These are phyloP conservation scores for Lucilia sericata DNA, from an alignment of 1,140 invertebrate genomes.

Conservation along the genomic window DNA sequence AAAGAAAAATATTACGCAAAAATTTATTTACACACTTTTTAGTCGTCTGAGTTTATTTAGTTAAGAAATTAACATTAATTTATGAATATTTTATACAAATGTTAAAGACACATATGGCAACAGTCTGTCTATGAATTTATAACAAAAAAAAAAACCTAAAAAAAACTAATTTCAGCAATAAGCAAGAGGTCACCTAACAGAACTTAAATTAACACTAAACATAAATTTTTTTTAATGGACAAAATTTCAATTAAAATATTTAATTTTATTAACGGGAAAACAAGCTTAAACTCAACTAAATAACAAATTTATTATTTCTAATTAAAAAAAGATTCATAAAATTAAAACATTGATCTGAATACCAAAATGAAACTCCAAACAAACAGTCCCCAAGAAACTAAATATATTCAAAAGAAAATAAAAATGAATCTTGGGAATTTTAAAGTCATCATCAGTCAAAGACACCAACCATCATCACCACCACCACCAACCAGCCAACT, in stretches of 20 bases:
- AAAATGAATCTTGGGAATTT: neutral
- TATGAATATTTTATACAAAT: neutral
- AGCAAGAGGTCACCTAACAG: neutral
- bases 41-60: slow-evolving; percentile 1
- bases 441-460: neutral
- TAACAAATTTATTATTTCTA: slow-evolving; percentile 3
- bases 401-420: neutral
- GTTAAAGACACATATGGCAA: neutral
- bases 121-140: neutral
- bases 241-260: too few relatives aligned
- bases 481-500: neutral
- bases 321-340: neutral
- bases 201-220: too few relatives aligned
- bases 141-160: neutral
- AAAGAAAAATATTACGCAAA: neutral
- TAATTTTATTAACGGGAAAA: too few relatives aligned
- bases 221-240: too few relatives aligned
- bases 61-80: neutral
- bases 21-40: neutral
- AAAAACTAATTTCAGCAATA: neutral
- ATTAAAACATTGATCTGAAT: neutral
- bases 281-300: too few relatives aligned
- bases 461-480: neutral
- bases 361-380: neutral
- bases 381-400: neutral